Evolutionary conservation across 2,113 vertebrate genomes (phyloP).

Genomic region (Serinus canaria): DNA sequence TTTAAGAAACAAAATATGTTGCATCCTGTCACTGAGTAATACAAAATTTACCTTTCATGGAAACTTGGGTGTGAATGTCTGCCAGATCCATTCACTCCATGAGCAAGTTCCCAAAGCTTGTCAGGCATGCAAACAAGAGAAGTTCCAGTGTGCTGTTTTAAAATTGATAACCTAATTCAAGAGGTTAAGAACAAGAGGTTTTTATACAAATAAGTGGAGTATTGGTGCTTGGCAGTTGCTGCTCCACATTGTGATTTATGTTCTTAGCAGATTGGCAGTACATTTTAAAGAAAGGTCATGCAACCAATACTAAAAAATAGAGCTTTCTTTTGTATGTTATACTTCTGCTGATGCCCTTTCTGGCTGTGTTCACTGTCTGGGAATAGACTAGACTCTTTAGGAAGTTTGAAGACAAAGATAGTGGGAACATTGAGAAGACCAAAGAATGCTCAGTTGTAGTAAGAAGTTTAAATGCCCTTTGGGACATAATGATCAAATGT

Average conservation of each 20-base stretch:
- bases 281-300: neutral
- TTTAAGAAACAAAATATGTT: neutral
- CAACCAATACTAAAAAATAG: neutral
- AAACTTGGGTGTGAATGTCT: neutral
- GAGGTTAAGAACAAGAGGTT: neutral
- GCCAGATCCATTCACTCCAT: neutral
- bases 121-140: neutral
- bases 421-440: neutral
- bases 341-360: neutral
- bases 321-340: rapidly evolving
- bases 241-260: neutral
- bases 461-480: neutral
- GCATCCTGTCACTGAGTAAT: neutral
- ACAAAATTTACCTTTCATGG: neutral
- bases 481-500: neutral
- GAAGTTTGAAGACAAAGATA: neutral
- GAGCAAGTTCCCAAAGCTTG: neutral
- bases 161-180: neutral
- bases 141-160: neutral
- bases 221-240: neutral
- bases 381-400: neutral
- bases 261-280: neutral
- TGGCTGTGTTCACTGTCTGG: neutral
- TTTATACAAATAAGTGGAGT: neutral
- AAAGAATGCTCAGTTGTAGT: neutral